Evolutionary conservation across 2,113 vertebrate genomes (phyloP).

Genomic region (Fregetta grallaria): DNA sequence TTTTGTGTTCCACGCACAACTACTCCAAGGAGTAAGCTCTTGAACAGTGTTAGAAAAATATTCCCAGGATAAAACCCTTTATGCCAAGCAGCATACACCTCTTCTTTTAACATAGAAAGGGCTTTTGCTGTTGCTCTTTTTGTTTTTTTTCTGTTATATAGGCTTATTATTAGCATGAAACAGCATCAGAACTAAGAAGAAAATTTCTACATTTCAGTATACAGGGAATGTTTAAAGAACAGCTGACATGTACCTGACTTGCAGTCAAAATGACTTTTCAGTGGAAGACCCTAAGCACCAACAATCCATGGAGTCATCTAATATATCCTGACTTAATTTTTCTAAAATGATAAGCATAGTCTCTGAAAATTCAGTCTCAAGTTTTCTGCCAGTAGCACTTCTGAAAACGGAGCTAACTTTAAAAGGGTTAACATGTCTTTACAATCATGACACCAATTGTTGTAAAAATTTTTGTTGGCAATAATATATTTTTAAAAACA

Average conservation of each 20-base stretch:
- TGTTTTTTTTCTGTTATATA: background rate
- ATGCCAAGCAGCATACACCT: rapidly evolving
- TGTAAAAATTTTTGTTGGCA: background rate
- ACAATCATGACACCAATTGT: background rate
- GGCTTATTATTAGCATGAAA: background rate
- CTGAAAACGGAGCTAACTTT: background rate
- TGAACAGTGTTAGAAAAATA: background rate
- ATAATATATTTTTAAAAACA: background rate
- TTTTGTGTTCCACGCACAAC: background rate
- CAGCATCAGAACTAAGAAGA: background rate
- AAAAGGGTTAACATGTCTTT: background rate
- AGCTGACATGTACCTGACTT: background rate
- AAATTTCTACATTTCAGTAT: background rate
- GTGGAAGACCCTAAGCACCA: background rate
- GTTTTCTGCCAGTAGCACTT: background rate
- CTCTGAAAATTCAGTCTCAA: background rate
- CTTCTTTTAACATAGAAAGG: background rate
- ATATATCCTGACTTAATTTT: background rate
- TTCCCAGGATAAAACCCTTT: background rate
- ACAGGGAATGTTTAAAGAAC: background rate
- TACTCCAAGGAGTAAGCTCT: background rate
- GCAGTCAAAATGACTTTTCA: background rate
- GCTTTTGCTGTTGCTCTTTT: background rate
- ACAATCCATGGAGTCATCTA: background rate
- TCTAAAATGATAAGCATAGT: background rate